These are phyloP conservation scores for Scelioninae gen. 2 DNA, from an alignment of 2,888 invertebrate genomes.

Conservation along the genomic window DNA sequence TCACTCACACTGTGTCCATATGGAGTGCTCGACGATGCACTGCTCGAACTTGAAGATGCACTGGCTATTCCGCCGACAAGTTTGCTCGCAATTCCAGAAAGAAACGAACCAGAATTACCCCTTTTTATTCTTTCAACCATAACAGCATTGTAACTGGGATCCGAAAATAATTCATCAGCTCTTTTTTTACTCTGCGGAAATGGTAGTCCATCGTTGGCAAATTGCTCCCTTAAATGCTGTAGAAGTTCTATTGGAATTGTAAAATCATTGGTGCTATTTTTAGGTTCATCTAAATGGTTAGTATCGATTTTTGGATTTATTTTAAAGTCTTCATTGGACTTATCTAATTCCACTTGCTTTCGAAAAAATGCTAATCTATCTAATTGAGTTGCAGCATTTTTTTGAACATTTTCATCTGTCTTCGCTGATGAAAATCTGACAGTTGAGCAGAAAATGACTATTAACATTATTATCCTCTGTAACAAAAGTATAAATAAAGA, in stretches of 20 bases:
- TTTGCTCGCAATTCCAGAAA: slow-evolving; percentile 71
- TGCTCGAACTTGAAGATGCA: slow-evolving; percentile 67
- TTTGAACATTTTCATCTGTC: slow-evolving; percentile 58
- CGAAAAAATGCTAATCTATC: slow-evolving; percentile 69
- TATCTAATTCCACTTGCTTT: slow-evolving; percentile 51
- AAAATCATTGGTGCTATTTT: slow-evolving; percentile 54
- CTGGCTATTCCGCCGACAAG: slow-evolving; percentile 70
- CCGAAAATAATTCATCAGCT: slow-evolving; percentile 63
- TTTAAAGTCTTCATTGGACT: slow-evolving; percentile 38
- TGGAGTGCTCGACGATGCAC: slow-evolving; percentile 60
- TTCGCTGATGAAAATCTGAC: slow-evolving; percentile 60
- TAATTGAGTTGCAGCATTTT: slow-evolving; percentile 68
- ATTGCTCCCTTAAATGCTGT: slow-evolving; percentile 52
- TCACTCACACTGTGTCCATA: slow-evolving; percentile 53
- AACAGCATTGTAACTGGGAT: slow-evolving; percentile 64
- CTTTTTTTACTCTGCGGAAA: slow-evolving; percentile 60
- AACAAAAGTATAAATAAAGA: slow-evolving; percentile 37
- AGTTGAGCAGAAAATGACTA: slow-evolving; percentile 61
- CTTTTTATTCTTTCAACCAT: slow-evolving; percentile 65
- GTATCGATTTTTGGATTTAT: slow-evolving; percentile 29
- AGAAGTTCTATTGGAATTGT: slow-evolving; percentile 56
- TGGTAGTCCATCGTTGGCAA: slow-evolving; percentile 19
- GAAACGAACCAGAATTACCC: slow-evolving; percentile 64
- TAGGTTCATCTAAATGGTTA: slow-evolving; percentile 40
- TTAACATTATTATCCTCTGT: slow-evolving; percentile 64